Evolutionary conservation across 1,140 invertebrate species (phyloP), one percentile per base, ranked within the genome.

Genomic region (Macrostomum lignano): DNA sequence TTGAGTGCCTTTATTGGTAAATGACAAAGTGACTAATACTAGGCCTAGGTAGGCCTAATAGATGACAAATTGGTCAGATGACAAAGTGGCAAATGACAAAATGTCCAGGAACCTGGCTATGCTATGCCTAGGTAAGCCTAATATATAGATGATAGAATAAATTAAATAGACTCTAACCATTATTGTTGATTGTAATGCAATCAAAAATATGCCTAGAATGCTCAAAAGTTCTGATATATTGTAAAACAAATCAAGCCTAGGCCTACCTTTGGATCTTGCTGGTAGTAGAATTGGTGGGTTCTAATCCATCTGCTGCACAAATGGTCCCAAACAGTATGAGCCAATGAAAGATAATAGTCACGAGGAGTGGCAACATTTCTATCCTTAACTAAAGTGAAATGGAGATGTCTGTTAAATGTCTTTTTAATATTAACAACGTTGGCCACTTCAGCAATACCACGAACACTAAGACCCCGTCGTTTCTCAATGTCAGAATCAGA

Each of bases 261-360:
- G 9, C 15, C 19, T 28, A 94, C 86, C 74, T 98, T 98, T 28
- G 88, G 88, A 60, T 98, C 88, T 47, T 74, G 84, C 52, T 96
- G 84, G 63, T 96, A 94, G 61, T 96, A 96, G 60, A 84, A 69
- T 55, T 98, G 91, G 55, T 96, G 88, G 17, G 91, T 96, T 35
- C 88, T 68, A 46, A 98, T 96, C 91, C 91, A 98, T 52, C 88
- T 66, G 7, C 78, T 81, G 2, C 91, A 82, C 39, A 98, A 66
- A 58, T 94, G 86, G 60, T 98, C 88, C 51, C 79, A 73, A 40
- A 96, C 84, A 32, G 81, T 84, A 56, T 96, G 74, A 2, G 88
- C 84, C 41, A 98, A 62, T 25, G 91, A 81, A 49, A 88, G 84
- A 56, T 77, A 98, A 56, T 96, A 98, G 60, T 98, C 91, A 42